These are phyloP conservation scores for Apomyelois bistriatella DNA, from an alignment of 2,888 invertebrate species.

Conservation along the genomic window DNA sequence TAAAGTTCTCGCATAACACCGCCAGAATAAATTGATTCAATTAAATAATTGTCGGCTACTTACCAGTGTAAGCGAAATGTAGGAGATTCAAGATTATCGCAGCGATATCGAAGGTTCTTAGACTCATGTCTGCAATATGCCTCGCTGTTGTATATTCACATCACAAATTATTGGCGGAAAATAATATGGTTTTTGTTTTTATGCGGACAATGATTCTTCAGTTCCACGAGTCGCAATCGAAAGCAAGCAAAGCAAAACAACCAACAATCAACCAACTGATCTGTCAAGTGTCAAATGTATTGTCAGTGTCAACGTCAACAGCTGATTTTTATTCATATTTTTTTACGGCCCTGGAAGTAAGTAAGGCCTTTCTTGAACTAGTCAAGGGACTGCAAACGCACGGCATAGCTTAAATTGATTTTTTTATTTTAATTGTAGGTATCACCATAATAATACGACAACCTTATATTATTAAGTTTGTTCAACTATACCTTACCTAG, in stretches of 20 bases:
- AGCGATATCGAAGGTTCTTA: conserved; percentile 48
- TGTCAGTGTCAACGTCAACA: conserved; percentile 1
- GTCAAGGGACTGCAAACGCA: no score
- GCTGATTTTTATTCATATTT: no score
- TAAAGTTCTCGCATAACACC: conserved; percentile 54
- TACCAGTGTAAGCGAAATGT: conserved; percentile 60
- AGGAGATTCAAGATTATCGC: conserved; percentile 55
- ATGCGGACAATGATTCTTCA: conserved; percentile 35
- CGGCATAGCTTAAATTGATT: no score
- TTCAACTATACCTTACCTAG: no score
- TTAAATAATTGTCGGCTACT: conserved; percentile 74
- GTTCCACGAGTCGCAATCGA: conserved; percentile 32
- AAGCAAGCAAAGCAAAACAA: conserved; percentile 51
- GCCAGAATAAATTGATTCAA: conserved; percentile 71
- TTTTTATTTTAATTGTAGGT: no score
- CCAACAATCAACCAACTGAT: not conserved
- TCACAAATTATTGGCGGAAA: conserved; percentile 44
- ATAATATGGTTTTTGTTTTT: conserved; percentile 37
- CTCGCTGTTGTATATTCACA: conserved; percentile 42
- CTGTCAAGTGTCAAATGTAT: not conserved
- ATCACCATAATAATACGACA: no score
- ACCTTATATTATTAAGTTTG: no score
- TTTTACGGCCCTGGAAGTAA: no score
- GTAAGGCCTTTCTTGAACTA: no score
- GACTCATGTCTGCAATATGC: conserved; percentile 43